Evolutionary conservation across 2,888 invertebrate species (phyloP), one percentile per base, ranked within the genome.

Genomic region (Chirona hameri): DNA sequence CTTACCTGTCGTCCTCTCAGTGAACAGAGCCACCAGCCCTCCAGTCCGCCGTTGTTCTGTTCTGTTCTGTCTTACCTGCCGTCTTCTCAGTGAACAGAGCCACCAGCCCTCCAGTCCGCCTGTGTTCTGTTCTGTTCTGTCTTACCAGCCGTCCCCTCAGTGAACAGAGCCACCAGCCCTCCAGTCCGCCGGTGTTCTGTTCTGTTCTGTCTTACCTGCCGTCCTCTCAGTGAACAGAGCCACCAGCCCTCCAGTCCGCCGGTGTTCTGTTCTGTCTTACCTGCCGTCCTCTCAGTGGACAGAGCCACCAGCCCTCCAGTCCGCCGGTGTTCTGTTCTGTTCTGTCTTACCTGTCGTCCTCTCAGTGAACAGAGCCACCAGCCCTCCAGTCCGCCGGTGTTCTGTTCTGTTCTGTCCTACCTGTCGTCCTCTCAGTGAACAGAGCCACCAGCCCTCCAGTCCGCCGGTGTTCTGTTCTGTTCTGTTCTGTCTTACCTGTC

Each of bases 21-120:
- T n/a, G 94, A 92, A 89, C 98, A 98, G 85, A 98, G 91, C 98
- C 98, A 98, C 98, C 98, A 98, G 87, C 98, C 98, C 88, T 95
- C 93, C 87, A 96, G 92, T 86, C 96, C 96, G 81, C 93, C 93
- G 39, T 95, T 94, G 88, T 96, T 95, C 90, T 96, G 95, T 89
- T 97, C 96, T n/a, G n/a, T n/a, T n/a, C n/a, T n/a, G n/a, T n/a
- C n/a, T n/a, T n/a, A n/a, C n/a, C 93, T 96, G 95, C 90, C 95
- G 91, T 82, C 97, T 97, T 86, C 95, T 90, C 76, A 97, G 90
- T n/a, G 94, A 92, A 89, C 98, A 98, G 85, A 98, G 91, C 98
- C 98, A 98, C 98, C 98, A 98, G 87, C 98, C 98, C 88, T 95
- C 93, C 87, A 96, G 92, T 86, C 96, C 96, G 81, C 93, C 93